A percentile compares a stretch with the other conserved stretches of the same genome.
phyloP scores from a whole-genome alignment of 1,140 invertebrate genomes.

The Dolichoris vasculosae region DNA sequence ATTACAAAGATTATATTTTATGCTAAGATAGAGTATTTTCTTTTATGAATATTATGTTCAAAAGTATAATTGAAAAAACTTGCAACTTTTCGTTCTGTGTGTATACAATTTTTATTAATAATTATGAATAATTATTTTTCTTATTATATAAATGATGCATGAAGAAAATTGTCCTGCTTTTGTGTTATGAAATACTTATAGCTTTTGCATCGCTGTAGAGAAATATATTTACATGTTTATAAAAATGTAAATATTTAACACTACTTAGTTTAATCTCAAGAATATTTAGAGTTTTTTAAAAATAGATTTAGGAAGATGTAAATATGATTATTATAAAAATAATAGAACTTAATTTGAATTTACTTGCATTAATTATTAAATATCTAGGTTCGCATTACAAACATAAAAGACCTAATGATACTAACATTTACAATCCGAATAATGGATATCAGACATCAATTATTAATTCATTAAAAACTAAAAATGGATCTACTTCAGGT shows the following conservation, averaged over 20 bases:
- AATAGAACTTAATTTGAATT: neutral
- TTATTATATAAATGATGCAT: conserved; percentile 29
- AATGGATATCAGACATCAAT: conserved; percentile 7
- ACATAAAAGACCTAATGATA: conserved; percentile 22
- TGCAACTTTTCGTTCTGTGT: neutral
- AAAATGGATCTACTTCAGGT: neutral
- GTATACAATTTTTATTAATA: neutral
- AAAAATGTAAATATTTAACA: neutral
- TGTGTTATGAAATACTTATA: conserved; percentile 23
- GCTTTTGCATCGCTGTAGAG: conserved; percentile 29
- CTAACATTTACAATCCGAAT: conserved; percentile 43
- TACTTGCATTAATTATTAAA: conserved; percentile 22
- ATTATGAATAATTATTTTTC: neutral
- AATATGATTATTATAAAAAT: neutral
- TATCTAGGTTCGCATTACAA: conserved; percentile 23
- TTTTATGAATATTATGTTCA: neutral
- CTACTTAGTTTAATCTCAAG: neutral
- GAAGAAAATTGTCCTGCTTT: conserved; percentile 45
- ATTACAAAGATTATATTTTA: neutral
- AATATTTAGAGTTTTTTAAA: neutral
- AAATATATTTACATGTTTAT: conserved; percentile 16
- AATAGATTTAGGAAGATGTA: conserved; percentile 24
- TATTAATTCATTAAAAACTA: neutral
- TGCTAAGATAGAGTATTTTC: neutral
- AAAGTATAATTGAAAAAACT: neutral